Evolutionary conservation across 2,888 invertebrate genomes (phyloP), one percentile per base, ranked within the genome.

Genomic region (Lepidocyrtoides sp.): DNA sequence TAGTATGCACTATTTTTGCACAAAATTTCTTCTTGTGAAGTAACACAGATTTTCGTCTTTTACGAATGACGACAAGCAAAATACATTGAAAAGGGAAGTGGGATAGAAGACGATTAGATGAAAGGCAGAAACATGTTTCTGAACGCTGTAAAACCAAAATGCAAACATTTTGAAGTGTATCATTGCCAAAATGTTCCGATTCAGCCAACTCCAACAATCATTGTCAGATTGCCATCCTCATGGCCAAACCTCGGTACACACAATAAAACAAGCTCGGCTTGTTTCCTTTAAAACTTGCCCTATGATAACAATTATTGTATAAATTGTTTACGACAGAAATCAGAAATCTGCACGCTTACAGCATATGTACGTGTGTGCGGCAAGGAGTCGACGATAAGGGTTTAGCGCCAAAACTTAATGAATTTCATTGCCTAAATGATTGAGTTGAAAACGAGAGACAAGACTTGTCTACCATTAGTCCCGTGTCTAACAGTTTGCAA

Each of bases 351-450:
- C 48, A 75, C 41, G 44, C 44, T 75, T 26, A 8, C 75, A 75
- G 26, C 44, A 14, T 75, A 26, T 48, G 48, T 48, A 17, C 32
- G n/a, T n/a, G 75, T 44, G 44, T 44, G 48, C 4, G 75, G 48
- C 17, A 75, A 75, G n/a, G 48, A 4, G 44, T 5, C 32, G 32
- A 48, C 14, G 75, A 48, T 75, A 23, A 44, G 44, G 54, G n/a
- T 20, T 51, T 26, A 51, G 79, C 44, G 79, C 79, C 79, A 79
- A 79, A 51, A 32, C 57, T 79, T 79, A 54, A 79, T 79, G 79
- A 54, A 79, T 79, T 79, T 79, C 54, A 79, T 79, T 60, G 2
- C 36, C 36, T 51, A 79, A 79, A 79, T 54, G 79, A 79, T 79
- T 54, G 79, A 83, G 48, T 63, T 66, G 32, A 12, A 32, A 14